Base-by-base conservation (phyloP, 2,888 invertebrate genomes). In the Drosophila limbata region DNA sequence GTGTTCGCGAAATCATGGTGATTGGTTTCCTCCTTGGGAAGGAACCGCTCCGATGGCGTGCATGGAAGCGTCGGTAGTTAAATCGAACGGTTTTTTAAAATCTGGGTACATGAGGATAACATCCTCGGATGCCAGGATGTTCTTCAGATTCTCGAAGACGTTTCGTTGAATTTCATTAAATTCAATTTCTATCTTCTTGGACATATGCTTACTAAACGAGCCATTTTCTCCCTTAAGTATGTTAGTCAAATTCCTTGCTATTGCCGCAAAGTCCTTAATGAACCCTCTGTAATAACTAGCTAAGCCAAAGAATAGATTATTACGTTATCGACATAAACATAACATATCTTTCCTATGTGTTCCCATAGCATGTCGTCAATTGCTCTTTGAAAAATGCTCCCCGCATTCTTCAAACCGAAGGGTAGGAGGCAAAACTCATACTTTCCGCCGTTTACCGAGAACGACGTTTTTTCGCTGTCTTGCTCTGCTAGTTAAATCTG, bases 81-180 rank as follows among this genome's bases (percentile, higher is more conserved):
- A 21, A 17, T 51, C 51, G 4, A 61, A 51, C 1, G 60, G 42
- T 9, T 42, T 5, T 17, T 51, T 44, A 15, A 44, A 61, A 13
- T 60, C 50, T 1, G 50, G 50, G 42, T 60, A 51, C 31, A 50
- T 28, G 4, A 42, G 15, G 4, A 60, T 59, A 6, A 60, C 60
- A 51, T 51, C 60, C 10, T 60, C 51, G 9, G 51, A 60, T 21
- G 51, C 60, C 2, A 51, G 15, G 1, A 61, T 44, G 25, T 61
- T 50, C 13, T n/a, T 48, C 13, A 59, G 10, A 1, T 9, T 48
- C 13, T 59, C 28, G 17, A 59, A 48, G 6, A 17, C 15, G 2
- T 4, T 5, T 1, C 21, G 15, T 15, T 59, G 31, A 15, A 13
- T 39, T 28, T 59, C 59, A 17, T 47, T 19, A 3, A 59, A 33